Conservation (phyloP, 2,113 vertebrate genomes). For the Neodon shergylaensis region DNA sequence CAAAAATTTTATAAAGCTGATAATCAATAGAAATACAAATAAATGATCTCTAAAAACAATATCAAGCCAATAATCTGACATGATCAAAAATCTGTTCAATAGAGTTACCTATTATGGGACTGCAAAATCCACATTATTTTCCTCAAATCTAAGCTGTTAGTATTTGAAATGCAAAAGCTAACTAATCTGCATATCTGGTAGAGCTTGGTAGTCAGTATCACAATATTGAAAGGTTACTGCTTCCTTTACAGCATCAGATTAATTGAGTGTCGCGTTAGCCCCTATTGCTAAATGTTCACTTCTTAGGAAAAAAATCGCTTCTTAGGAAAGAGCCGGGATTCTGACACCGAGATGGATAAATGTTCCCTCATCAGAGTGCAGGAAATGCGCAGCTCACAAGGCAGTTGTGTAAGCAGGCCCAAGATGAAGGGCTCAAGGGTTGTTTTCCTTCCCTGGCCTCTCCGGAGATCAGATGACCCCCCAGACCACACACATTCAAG, state of each 20-base stretch:
- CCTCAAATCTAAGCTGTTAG: not conserved
- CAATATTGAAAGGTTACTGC: not conserved
- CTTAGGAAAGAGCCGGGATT: not conserved
- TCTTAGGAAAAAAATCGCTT: not conserved
- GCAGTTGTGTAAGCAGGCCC: conserved; percentile 66
- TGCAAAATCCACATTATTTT: not conserved
- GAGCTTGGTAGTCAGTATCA: not conserved
- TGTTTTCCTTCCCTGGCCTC: conserved; percentile 70
- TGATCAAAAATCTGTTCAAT: not conserved
- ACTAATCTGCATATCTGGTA: not conserved
- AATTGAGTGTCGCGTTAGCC: not conserved
- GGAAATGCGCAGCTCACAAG: conserved; percentile 8
- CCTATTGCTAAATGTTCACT: not conserved
- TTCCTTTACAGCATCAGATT: not conserved
- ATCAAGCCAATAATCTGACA: not conserved
- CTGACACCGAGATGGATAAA: not conserved
- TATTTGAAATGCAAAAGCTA: not conserved
- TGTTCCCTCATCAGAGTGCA: not conserved
- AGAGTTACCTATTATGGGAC: not conserved
- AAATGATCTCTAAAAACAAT: not conserved
- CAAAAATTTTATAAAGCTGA: not conserved
- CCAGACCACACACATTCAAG: conserved; percentile 69
- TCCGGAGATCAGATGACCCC: conserved; percentile 54
- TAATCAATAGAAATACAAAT: not conserved
- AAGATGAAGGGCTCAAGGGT: not conserved